phyloP scores from a whole-genome alignment of 2,113 vertebrate species.

The Hippolais icterina region DNA sequence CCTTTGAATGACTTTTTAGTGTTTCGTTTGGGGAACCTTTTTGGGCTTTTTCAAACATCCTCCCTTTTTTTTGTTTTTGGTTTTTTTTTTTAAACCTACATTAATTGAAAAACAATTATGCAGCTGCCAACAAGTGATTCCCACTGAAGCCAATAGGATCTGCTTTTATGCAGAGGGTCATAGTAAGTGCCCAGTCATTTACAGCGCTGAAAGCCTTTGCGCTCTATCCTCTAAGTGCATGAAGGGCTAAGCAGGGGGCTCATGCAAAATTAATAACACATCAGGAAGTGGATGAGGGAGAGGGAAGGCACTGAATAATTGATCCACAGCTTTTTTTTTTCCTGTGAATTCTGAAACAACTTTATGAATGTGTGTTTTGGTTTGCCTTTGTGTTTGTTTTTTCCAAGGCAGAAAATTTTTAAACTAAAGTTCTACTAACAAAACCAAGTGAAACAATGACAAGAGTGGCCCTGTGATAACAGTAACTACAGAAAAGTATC shows the following conservation, averaged over 20 bases:
- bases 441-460: neutral
- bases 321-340: neutral
- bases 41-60: neutral
- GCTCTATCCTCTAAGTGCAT: neutral
- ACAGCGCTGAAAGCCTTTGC: neutral
- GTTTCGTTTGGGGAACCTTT: neutral
- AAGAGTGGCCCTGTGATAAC: neutral
- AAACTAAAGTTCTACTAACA: neutral
- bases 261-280: slow-evolving; percentile 55
- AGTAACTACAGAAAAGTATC: neutral
- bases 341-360: neutral
- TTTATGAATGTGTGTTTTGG: neutral
- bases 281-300: neutral
- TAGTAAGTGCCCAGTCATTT: neutral
- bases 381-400: neutral
- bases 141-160: slow-evolving; percentile 21
- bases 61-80: neutral
- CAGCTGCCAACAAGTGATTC: slow-evolving; percentile 18
- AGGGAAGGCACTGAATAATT: slow-evolving; percentile 16
- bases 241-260: neutral
- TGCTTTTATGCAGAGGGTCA: neutral
- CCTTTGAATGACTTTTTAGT: neutral
- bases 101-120: slow-evolving; percentile 8
- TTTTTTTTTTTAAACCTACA: neutral
- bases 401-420: neutral